Conservation (phyloP, 2,888 invertebrate species). For the Agrochola macilenta region DNA sequence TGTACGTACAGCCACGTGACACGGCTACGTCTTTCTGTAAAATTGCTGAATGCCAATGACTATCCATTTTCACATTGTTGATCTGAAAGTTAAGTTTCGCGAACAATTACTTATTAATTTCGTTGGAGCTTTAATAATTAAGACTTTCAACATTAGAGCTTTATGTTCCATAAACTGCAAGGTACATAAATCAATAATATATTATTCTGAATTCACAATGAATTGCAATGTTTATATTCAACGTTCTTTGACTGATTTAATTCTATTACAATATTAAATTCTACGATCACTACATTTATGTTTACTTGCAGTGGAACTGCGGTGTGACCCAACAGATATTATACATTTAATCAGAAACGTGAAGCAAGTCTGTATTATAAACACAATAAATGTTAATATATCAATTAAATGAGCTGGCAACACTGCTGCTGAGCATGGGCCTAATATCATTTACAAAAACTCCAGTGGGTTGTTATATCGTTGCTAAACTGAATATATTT, state of each 20-base stretch:
- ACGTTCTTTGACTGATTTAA: slow-evolving; percentile 21
- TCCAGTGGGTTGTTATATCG: not conserved
- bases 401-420: slow-evolving; percentile 35
- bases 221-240: slow-evolving; percentile 36
- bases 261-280: slow-evolving; percentile 31
- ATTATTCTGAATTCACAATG: slow-evolving; percentile 31
- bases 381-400: slow-evolving; percentile 37
- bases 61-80: not conserved
- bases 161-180: slow-evolving; percentile 3
- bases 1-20: not conserved
- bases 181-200: slow-evolving; percentile 10
- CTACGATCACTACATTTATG: slow-evolving; percentile 1
- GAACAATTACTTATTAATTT: slow-evolving; percentile 19
- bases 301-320: not conserved
- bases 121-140: slow-evolving; percentile 9
- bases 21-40: not conserved
- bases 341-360: slow-evolving; percentile 14
- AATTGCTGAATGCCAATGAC: not conserved
- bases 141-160: slow-evolving; percentile 19
- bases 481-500: slow-evolving; percentile 51
- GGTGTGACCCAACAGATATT: not conserved
- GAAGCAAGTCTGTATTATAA: slow-evolving; percentile 22
- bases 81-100: slow-evolving; percentile 13
- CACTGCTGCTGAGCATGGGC: not conserved
- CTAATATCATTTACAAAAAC: slow-evolving; percentile 38